These are phyloP conservation scores for Sarcophaga bullata DNA, from an alignment of 1,140 invertebrate species.

Conservation along the genomic window DNA sequence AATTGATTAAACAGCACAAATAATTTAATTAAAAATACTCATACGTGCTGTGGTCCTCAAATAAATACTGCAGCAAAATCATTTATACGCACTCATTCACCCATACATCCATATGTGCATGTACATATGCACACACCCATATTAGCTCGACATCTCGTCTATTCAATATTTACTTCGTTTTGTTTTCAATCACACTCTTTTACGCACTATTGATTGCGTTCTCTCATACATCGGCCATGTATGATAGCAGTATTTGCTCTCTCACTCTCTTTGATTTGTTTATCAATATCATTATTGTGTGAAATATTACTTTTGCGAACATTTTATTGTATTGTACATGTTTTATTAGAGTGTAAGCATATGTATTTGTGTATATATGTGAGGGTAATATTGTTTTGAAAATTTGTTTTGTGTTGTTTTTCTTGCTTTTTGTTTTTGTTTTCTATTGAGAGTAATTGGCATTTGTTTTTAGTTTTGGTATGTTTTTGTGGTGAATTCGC, in stretches of 20 bases:
- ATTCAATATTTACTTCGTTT: not conserved
- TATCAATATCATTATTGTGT: no score
- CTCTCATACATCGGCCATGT: no score
- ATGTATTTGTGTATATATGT: not conserved
- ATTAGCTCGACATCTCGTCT: not conserved
- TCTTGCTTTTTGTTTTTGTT: not conserved
- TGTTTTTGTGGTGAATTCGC: constrained; percentile 1
- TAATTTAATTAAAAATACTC: constrained; percentile 41
- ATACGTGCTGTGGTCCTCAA: constrained; percentile 29
- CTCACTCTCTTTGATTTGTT: no score
- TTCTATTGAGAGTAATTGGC: not conserved
- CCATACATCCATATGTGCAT: not conserved
- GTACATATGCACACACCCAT: no score
- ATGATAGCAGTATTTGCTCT: no score
- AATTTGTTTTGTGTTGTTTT: not conserved
- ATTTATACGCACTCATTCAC: not conserved
- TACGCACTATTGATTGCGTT: no score
- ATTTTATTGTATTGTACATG: no score
- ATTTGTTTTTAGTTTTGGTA: constrained; percentile 7
- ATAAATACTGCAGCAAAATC: not conserved
- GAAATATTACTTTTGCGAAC: no score
- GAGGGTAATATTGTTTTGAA: not conserved
- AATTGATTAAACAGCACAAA: constrained; percentile 38
- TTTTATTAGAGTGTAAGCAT: not conserved
- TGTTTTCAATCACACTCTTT: no score